A percentile compares a stretch with the other conserved stretches of the same genome.
These are phyloP conservation scores for Ormyrus labotus DNA, from an alignment of 2,888 invertebrate species.

Conservation along the genomic window DNA sequence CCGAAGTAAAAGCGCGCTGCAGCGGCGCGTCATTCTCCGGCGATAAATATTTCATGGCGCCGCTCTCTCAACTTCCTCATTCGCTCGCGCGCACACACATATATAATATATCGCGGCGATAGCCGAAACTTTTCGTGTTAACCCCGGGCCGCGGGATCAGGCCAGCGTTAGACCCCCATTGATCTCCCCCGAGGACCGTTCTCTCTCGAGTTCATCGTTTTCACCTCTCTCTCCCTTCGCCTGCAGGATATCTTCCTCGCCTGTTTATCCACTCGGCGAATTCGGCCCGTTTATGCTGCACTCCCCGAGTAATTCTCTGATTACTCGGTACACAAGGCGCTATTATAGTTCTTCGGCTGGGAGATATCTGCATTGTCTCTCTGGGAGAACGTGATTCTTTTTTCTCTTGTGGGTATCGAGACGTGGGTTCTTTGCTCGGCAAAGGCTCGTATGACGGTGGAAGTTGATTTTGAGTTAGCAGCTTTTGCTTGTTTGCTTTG, in stretches of 20 bases:
- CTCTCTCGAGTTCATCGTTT: slow-evolving; percentile 12
- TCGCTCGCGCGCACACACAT: background rate
- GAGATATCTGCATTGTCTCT: too few species aligned
- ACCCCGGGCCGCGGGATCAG: slow-evolving; percentile 31
- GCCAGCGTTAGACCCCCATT: slow-evolving; percentile 34
- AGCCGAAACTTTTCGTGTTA: slow-evolving; percentile 21
- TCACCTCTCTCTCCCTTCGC: background rate
- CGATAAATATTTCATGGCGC: slow-evolving; percentile 47
- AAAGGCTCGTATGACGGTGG: too few species aligned
- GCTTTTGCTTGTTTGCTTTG: too few species aligned
- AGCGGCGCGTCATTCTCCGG: background rate
- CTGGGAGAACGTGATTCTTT: too few species aligned
- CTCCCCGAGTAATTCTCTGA: slow-evolving; percentile 16
- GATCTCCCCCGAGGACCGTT: slow-evolving; percentile 48
- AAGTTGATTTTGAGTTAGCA: too few species aligned
- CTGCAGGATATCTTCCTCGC: slow-evolving; percentile 1
- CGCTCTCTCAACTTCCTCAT: background rate
- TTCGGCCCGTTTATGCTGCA: background rate
- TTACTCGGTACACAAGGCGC: background rate
- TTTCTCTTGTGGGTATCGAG: too few species aligned
- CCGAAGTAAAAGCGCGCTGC: slow-evolving; percentile 3
- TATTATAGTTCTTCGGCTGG: too few species aligned
- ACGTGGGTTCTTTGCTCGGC: too few species aligned
- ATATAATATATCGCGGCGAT: slow-evolving; percentile 11
- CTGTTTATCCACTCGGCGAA: slow-evolving; percentile 10